These are phyloP conservation scores for Ceratitis capitata DNA, from an alignment of 1,140 invertebrate genomes.

Conservation along the genomic window DNA sequence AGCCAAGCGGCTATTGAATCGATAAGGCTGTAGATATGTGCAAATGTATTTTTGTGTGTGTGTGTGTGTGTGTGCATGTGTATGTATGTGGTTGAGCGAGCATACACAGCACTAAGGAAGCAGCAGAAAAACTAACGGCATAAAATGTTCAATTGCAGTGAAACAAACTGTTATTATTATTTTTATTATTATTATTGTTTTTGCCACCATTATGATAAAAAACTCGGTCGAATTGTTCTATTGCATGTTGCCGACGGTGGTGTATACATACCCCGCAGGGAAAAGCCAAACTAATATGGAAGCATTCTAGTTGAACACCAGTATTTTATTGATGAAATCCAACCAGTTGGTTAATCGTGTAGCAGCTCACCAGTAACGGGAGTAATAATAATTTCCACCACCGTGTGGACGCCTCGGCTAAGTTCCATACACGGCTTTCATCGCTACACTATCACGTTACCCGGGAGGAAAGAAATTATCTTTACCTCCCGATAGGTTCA, in stretches of 20 bases:
- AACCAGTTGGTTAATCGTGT: too few relatives aligned
- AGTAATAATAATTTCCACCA: too few relatives aligned
- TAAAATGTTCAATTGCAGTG: not conserved
- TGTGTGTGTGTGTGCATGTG: too few relatives aligned
- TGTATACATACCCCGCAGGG: not conserved
- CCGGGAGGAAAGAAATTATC: too few relatives aligned
- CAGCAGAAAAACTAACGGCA: not conserved
- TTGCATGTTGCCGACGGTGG: not conserved
- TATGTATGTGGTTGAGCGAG: not conserved
- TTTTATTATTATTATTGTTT: not conserved
- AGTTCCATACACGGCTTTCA: too few relatives aligned
- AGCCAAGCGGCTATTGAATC: not conserved
- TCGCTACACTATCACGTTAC: too few relatives aligned
- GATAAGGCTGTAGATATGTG: not conserved
- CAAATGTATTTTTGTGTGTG: not conserved
- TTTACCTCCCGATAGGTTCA: too few relatives aligned
- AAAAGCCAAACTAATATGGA: not conserved
- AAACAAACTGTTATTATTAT: constrained; percentile 1
- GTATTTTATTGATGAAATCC: too few relatives aligned
- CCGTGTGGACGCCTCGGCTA: too few relatives aligned
- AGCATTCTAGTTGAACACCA: too few relatives aligned
- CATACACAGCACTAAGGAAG: not conserved
- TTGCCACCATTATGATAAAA: not conserved
- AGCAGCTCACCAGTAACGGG: too few relatives aligned
- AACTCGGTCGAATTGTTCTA: not conserved